phyloP scores from a whole-genome alignment of 2,113 vertebrate species.

The Taurulus bubalis region DNA sequence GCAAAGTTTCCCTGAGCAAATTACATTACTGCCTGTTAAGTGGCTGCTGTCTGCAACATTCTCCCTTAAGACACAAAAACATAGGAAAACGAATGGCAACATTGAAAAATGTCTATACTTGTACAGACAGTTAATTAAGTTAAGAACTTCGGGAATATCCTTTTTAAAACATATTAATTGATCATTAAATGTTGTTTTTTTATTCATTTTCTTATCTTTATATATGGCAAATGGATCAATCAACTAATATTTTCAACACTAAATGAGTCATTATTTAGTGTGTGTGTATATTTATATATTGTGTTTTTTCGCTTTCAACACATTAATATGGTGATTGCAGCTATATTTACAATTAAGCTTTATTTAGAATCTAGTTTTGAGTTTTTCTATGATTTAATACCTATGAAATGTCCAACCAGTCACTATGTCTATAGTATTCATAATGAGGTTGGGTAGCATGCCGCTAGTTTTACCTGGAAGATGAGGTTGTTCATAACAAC shows the following conservation, averaged over 20 bases:
- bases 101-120: too few relatives aligned
- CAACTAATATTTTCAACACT: neutral
- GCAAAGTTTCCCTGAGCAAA: too few relatives aligned
- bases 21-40: neutral
- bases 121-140: neutral
- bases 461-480: neutral
- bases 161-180: neutral
- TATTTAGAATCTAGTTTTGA: neutral
- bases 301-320: neutral
- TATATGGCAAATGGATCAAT: neutral
- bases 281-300: neutral
- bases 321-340: neutral
- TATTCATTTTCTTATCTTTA: neutral
- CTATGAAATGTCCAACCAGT: neutral
- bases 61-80: too few relatives aligned
- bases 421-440: neutral
- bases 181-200: neutral
- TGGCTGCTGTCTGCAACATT: too few relatives aligned
- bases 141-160: neutral
- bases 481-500: neutral
- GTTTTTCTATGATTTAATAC: neutral
- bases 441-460: neutral
- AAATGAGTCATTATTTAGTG: neutral
- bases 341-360: neutral
- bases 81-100: too few relatives aligned